Evolutionary conservation across 2,797 vertebrate species (phyloP), one percentile per base, ranked within the genome.

Genomic region (Artibeus jamaicensis): DNA sequence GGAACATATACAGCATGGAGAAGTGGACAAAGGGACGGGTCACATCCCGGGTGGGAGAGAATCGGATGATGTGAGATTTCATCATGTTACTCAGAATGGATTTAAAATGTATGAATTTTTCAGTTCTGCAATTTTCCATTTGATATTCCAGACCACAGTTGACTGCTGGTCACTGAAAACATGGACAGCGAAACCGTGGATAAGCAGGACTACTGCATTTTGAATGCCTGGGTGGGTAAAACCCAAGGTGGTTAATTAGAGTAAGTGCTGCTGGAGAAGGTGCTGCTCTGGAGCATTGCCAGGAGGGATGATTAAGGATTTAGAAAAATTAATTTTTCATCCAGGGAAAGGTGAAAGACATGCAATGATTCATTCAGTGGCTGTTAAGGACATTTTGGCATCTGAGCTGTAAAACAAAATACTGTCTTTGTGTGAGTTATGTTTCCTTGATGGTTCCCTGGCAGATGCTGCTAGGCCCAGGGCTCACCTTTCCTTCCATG

Each of bases 301-400:
- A 93, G 88, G 19, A 87, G 22, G 55, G 57, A 95, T 95, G 94
- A 96, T 94, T 94, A 96, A 96, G 94, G 50, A 96, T 92, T 95
- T 90, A 94, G 84, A 86, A 95, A 96, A 84, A 97, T 93, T 97
- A 96, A 95, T 96, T 96, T 90, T 93, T n/a, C 46, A 89, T 89
- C 93, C 37, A 93, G 65, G 24, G 55, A 90, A 96, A 93, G 87
- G 87, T 90, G 92, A 96, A 94, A 96, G 90, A 94, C 67, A 89
- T 24, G 50, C 84, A 67, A 0, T 94, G 92, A 95, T 91, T 94
- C 85, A 84, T 82, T 92, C 73, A 65, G 62, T 90, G 71, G n/a
- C 79, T 92, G 42, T 78, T 96, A 87, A 95, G 87, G 84, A 95
- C 0, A 0, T 85, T 89, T 85, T 89, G 87, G 76, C 81, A 85